A percentile compares a stretch with the other conserved stretches of the same genome.
phyloP scores from a whole-genome alignment of 2,888 invertebrate species.

The Callyntrura sp. region DNA sequence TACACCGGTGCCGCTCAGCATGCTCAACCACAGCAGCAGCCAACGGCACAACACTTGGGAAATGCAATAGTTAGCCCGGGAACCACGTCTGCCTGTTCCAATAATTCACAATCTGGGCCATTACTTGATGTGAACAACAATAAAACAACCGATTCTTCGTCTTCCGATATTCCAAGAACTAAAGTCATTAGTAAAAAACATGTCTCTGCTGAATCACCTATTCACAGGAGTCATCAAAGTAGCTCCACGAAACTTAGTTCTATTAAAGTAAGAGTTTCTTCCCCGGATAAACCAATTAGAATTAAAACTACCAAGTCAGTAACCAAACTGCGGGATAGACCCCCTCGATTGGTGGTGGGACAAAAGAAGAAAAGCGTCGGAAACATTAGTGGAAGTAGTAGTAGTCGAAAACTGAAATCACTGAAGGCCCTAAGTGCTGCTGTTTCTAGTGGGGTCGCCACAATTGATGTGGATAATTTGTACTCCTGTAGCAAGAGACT shows the following conservation, averaged over 20 bases:
- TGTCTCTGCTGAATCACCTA: conserved; percentile 14
- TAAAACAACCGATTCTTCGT: conserved; percentile 3
- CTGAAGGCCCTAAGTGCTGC: conserved; percentile 22
- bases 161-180: conserved; percentile 3
- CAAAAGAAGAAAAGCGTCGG: conserved; percentile 63
- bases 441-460: neutral
- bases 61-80: neutral
- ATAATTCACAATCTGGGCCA: neutral
- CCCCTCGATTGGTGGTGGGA: conserved; percentile 22
- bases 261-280: conserved; percentile 4
- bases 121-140: neutral
- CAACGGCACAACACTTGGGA: neutral
- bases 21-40: conserved; percentile 1
- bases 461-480: neutral
- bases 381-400: conserved; percentile 16
- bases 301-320: conserved; percentile 31
- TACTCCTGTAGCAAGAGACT: neutral
- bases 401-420: conserved; percentile 46
- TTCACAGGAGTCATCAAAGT: neutral
- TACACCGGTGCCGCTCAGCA: neutral
- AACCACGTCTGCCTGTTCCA: neutral
- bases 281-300: conserved; percentile 49
- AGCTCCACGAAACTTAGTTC: conserved; percentile 27
- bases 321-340: conserved; percentile 31
- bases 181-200: neutral